Evolutionary conservation across 2,888 invertebrate species (phyloP).

Genomic region (Trichopria drosophilae): DNA sequence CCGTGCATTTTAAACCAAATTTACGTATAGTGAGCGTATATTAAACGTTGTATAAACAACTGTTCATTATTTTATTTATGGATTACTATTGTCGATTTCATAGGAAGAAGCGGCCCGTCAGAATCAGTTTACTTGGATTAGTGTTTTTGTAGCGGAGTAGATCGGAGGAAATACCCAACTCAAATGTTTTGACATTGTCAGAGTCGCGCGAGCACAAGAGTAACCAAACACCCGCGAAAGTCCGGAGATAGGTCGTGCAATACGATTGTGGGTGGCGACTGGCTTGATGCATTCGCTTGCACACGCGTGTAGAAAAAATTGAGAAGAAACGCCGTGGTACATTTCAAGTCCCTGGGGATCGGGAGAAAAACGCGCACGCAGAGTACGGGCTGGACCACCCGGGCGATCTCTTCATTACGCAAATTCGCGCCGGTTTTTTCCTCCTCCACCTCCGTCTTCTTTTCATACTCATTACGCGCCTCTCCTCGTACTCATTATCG

Average conservation of each 20-base stretch:
- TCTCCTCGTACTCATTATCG: conserved; percentile 15
- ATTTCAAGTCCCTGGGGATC: no score
- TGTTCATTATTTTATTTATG: no score
- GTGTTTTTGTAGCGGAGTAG: conserved; percentile 10
- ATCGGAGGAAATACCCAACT: conserved; percentile 40
- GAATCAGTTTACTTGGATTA: no score
- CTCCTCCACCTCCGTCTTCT: neutral
- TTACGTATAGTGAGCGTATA: conserved; percentile 15
- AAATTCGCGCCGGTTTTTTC: conserved; percentile 33
- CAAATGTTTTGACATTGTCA: conserved; percentile 45
- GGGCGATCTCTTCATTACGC: conserved; percentile 47
- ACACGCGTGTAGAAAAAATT: no score
- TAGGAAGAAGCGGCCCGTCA: no score
- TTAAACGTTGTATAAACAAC: conserved; percentile 6
- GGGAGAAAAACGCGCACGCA: conserved; percentile 12
- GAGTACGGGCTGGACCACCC: conserved; percentile 44
- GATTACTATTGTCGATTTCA: no score
- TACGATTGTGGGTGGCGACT: conserved; percentile 32
- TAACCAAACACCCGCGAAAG: conserved; percentile 25
- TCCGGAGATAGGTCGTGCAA: conserved; percentile 15
- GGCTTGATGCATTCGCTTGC: conserved; percentile 13
- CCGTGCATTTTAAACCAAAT: no score
- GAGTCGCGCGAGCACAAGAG: conserved; percentile 24
- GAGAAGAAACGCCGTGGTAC: no score
- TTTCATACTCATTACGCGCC: conserved; percentile 11